A percentile compares a stretch with the other conserved stretches of the same genome.
Conservation (phyloP, 1,140 invertebrate species). For the Nymphalis io region DNA sequence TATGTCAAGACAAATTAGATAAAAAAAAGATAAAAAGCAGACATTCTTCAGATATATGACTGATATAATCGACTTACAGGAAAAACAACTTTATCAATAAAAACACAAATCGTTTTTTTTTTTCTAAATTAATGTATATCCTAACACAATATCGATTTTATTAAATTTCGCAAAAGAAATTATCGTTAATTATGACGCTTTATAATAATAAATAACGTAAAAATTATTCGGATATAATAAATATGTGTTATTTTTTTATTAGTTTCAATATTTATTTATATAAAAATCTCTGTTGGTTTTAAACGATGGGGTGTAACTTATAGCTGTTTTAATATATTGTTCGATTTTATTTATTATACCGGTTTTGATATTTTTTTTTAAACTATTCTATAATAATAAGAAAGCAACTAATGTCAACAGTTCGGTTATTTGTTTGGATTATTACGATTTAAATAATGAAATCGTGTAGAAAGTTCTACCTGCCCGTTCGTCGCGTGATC, state of each 20-base stretch:
- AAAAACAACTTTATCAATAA: slow-evolving; percentile 22
- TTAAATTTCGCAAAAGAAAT: slow-evolving; percentile 22
- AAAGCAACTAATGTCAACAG: slow-evolving; percentile 35
- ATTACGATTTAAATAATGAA: slow-evolving; percentile 34
- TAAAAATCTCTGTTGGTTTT: slow-evolving; percentile 22
- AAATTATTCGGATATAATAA: slow-evolving; percentile 24
- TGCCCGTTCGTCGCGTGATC: slow-evolving; percentile 23
- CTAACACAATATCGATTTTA: background rate
- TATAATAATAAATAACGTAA: slow-evolving; percentile 23
- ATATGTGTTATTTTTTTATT: slow-evolving; percentile 19
- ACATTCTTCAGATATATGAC: background rate
- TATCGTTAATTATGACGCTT: slow-evolving; percentile 28
- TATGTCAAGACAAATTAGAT: slow-evolving; percentile 2
- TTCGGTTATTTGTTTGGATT: slow-evolving; percentile 27
- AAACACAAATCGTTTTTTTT: slow-evolving; percentile 12
- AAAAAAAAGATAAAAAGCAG: too few species aligned
- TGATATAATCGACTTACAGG: background rate
- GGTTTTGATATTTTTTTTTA: slow-evolving; percentile 3
- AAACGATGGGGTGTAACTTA: slow-evolving; percentile 29
- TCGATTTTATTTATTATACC: slow-evolving; percentile 23
- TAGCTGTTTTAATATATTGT: slow-evolving; percentile 18
- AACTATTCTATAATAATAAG: slow-evolving; percentile 19
- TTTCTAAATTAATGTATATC: slow-evolving; percentile 12
- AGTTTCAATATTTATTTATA: slow-evolving; percentile 19
- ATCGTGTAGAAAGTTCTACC: slow-evolving; percentile 29